Evolutionary conservation across 35 echinoderm and acorn worm species (phyloP), one percentile per base, ranked within the genome.

Genomic region (Hemicentrotus pulcherrimus): DNA sequence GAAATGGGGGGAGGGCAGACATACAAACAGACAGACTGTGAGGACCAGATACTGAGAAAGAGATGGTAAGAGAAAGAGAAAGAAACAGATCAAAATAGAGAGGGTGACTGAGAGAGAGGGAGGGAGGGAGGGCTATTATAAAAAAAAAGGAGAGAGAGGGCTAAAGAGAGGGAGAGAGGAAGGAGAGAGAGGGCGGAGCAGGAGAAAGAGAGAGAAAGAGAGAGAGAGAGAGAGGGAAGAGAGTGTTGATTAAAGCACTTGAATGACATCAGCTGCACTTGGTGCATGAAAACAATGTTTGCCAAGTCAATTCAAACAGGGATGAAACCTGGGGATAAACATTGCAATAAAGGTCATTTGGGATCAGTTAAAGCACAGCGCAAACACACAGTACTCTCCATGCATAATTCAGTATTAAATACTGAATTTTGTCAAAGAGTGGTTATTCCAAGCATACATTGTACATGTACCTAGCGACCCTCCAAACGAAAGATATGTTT

Each of bases 261-360:
- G 15, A 59, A 16, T 78, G 22, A 78, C 65, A 78, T 78, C 65
- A 78, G 18, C 19, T 78, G 65, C 65, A 78, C 65, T 78, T 78
- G 65, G 65, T 28, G 65, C 65, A 78, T 78, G 65, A 78, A 78
- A 24, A 78, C 65, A 22, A n/a, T n/a, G 65, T 78, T 78, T 78
- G 65, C 65, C 65, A 78, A 78, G 65, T 28, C 28, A 78, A 78
- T 22, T 78, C 65, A 78, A 78, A 78, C 65, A n/a, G 28, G 65
- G 65, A 6, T n/a, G 65, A 78, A 78, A 78, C 24, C 65, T 78
- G 65, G 22, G 65, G 65, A 78, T 78, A 28, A 78, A 78, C 65
- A 78, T 78, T 78, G 65, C 15, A 78, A 78, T 78, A 78, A 78
- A 78, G 65, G 65, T 78, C 65, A 78, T 78, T 78, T 78, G 65